Conservation (phyloP, 2,888 invertebrate genomes). For the Thecophora atra region DNA sequence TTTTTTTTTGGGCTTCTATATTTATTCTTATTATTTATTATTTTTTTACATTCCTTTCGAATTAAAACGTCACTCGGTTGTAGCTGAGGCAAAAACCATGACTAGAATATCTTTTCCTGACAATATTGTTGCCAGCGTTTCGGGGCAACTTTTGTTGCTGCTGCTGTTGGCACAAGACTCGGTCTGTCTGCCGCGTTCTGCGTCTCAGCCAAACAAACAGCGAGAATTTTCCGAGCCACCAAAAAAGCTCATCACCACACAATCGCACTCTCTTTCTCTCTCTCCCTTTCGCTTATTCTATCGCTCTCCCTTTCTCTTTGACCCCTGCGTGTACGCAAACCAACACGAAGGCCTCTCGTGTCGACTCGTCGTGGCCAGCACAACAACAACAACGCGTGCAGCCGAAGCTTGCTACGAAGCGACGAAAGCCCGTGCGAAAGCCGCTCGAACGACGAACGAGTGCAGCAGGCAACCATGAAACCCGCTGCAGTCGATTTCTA, state of each 20-base stretch:
- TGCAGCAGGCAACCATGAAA: background rate
- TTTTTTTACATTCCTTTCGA: background rate
- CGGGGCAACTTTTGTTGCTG: slow-evolving; percentile 19
- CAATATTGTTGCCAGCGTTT: slow-evolving; percentile 9
- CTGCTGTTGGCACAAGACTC: slow-evolving; percentile 3
- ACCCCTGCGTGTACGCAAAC: slow-evolving; percentile 1
- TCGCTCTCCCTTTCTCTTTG: background rate
- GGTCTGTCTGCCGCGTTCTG: background rate
- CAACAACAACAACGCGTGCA: slow-evolving; percentile 29
- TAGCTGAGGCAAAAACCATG: background rate
- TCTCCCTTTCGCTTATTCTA: background rate
- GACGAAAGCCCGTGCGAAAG: background rate
- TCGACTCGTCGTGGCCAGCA: slow-evolving; percentile 24
- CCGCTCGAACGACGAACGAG: background rate
- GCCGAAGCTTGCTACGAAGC: slow-evolving; percentile 27
- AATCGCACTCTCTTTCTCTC: slow-evolving; percentile 2
- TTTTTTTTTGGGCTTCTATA: too few relatives aligned
- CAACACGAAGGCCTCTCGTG: slow-evolving; percentile 2
- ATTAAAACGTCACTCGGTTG: background rate
- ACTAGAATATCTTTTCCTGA: background rate
- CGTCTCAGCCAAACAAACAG: background rate
- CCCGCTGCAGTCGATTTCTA: background rate
- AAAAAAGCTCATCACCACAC: background rate
- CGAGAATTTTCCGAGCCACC: too few relatives aligned
- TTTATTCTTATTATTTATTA: too few relatives aligned